Conservation (phyloP, 1,140 invertebrate species). For the Bombus breviceps region DNA sequence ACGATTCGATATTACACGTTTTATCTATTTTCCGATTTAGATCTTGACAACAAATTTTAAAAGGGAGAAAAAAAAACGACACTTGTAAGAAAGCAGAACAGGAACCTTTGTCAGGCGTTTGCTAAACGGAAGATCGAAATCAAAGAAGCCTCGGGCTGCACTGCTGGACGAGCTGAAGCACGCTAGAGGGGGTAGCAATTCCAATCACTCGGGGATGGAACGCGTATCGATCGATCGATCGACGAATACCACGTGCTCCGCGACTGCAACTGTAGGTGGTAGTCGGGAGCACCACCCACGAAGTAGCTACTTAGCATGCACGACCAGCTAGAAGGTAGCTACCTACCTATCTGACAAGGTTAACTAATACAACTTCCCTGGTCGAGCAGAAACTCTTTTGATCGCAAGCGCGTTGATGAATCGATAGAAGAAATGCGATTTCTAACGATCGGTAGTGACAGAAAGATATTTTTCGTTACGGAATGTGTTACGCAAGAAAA, state of each 20-base stretch:
- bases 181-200: conserved; percentile 46
- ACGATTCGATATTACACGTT: no score
- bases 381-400: conserved; percentile 54
- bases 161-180: neutral
- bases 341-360: conserved; percentile 78
- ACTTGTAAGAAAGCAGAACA: neutral
- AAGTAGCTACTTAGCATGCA: conserved; percentile 79
- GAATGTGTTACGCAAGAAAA: no score
- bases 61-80: no score
- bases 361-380: conserved; percentile 78
- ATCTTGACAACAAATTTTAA: neutral
- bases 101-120: neutral
- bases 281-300: conserved; percentile 73
- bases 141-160: neutral
- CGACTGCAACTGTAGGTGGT: conserved; percentile 54
- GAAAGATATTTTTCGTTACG: no score
- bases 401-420: conserved; percentile 77
- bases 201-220: conserved; percentile 53
- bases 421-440: conserved; percentile 38
- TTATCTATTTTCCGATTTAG: neutral
- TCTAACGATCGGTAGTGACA: neutral
- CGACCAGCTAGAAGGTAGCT: conserved; percentile 70
- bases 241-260: conserved; percentile 56
- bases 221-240: conserved; percentile 62
- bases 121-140: conserved; percentile 5